These are phyloP conservation scores for Sepioteuthis lessoniana DNA, from an alignment of 2,888 invertebrate species.

Conservation along the genomic window DNA sequence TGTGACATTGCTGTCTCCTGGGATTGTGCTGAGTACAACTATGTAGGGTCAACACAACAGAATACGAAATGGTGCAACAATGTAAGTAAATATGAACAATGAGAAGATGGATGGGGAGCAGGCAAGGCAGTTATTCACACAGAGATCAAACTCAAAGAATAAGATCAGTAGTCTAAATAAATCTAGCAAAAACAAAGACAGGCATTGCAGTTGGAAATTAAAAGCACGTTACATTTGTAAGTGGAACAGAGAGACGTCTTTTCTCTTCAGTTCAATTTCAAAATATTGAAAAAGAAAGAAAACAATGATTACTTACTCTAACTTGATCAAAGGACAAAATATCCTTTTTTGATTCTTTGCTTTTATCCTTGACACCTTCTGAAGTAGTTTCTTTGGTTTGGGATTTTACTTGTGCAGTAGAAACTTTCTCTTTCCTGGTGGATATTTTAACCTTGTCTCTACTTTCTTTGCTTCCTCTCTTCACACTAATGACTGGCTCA, in stretches of 20 bases:
- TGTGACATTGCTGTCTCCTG: too few relatives aligned
- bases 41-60: too few relatives aligned
- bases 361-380: slow-evolving; percentile 45
- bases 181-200: too few relatives aligned
- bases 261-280: too few relatives aligned
- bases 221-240: too few relatives aligned
- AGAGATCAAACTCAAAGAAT: neutral
- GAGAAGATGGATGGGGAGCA: too few relatives aligned
- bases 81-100: too few relatives aligned
- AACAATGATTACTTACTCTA: slow-evolving; percentile 62
- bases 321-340: slow-evolving; percentile 72
- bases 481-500: slow-evolving; percentile 59
- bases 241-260: neutral
- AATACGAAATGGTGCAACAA: too few relatives aligned
- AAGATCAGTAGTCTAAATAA: neutral
- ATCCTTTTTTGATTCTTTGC: slow-evolving; percentile 61
- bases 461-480: slow-evolving; percentile 52
- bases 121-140: too few relatives aligned
- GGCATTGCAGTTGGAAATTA: too few relatives aligned
- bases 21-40: too few relatives aligned
- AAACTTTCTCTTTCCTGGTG: slow-evolving; percentile 48
- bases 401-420: neutral
- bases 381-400: neutral
- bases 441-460: neutral
- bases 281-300: too few relatives aligned